Base-by-base conservation (phyloP, 2,888 invertebrate species). In the Sepiola atlantica region DNA sequence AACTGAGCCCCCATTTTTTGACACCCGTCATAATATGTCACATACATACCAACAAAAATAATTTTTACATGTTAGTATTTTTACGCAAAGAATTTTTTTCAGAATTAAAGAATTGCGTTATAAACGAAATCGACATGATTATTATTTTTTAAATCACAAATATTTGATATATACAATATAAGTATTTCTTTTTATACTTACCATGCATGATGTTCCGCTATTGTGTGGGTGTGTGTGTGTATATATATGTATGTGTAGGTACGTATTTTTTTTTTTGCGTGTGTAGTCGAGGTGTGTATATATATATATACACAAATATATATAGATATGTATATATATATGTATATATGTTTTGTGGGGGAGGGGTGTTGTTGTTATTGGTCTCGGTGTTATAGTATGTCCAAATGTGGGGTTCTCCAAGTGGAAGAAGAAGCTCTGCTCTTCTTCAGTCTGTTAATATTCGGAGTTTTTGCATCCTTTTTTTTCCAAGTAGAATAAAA, bases 361-460 rank as follows among this genome's bases (percentile, higher is more conserved):
- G 77, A 18, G 77, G 77, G 77, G 12, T n/a, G n/a, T 18, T 77
- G 77, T 32, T 77, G n/a, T 21, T 77, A n/a, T 77, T 77, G 77
- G n/a, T 77, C 16, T 77, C n/a, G 77, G n/a, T 77, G n/a, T 77
- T 77, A 77, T 77, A 77, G 77, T 77, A 77, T 77, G 77, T 77
- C 77, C 77, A 77, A n/a, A n/a, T 77, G 77, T n/a, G n/a, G n/a
- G n/a, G n/a, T 77, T 45, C n/a, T n/a, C n/a, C 77, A 77, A 77
- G 45, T 4, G 45, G 45, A 45, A 45, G 45, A 45, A 45, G 45
- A 45, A 45, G 45, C 8, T 45, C 45, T 45, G 45, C 8, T 45
- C 45, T 45, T 77, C n/a, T 77, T 77, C n/a, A 77, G n/a, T 77
- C 77, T n/a, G 4, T n/a, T 77, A 77, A 77, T 77, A 77, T 21